A percentile compares a stretch with the other conserved stretches of the same genome.
phyloP scores from a whole-genome alignment of 1,140 invertebrate species.

The Pseudoatta argentina region DNA sequence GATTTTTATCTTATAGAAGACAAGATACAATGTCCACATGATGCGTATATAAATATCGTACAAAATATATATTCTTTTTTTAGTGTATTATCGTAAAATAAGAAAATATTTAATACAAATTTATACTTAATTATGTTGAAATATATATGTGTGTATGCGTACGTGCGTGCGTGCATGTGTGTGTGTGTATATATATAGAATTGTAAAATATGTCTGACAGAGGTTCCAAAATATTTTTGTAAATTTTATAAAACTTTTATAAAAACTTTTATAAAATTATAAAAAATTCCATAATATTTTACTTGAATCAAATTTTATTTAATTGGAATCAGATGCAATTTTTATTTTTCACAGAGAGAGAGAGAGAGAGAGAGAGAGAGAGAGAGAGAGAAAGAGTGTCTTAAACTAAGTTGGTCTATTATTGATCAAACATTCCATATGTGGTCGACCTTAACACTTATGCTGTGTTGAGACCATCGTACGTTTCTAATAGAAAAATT shows the following conservation, averaged over 20 bases:
- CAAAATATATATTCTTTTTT: neutral
- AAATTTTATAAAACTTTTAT: conserved; percentile 21
- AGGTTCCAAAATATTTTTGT: neutral
- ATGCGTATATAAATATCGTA: conserved; percentile 8
- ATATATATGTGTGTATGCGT: neutral
- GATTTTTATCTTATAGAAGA: neutral
- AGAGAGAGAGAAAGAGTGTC: too few species aligned
- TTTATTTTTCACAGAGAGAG: neutral
- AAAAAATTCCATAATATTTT: conserved; percentile 16
- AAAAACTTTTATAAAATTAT: neutral
- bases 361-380: neutral
- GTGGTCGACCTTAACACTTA: neutral
- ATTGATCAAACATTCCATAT: conserved; percentile 52
- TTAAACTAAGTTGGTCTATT: neutral
- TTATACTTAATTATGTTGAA: conserved; percentile 13
- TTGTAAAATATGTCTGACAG: neutral
- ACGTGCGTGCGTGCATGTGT: too few species aligned
- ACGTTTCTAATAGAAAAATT: neutral
- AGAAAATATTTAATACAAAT: conserved; percentile 30
- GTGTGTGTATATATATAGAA: too few species aligned
- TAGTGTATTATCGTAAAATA: neutral
- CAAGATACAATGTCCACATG: neutral
- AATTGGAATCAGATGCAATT: conserved; percentile 1
- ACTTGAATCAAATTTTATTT: neutral
- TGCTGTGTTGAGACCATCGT: neutral